Conservation (phyloP, 2,113 vertebrate genomes). For the Rhipidura dahli region DNA sequence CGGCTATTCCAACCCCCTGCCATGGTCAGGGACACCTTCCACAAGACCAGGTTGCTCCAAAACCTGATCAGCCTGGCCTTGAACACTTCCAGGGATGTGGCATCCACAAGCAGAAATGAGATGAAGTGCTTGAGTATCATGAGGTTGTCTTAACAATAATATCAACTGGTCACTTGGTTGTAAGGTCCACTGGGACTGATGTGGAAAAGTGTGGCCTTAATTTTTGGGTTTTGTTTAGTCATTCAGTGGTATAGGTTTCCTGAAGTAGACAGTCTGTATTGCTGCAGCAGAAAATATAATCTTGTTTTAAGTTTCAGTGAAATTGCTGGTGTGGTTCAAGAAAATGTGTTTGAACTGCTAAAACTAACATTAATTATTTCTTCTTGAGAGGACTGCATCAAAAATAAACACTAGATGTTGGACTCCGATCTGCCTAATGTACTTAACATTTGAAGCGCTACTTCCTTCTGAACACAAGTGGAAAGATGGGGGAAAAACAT, state of each 20-base stretch:
- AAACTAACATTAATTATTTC: background rate
- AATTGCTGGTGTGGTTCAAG: background rate
- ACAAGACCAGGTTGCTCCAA: background rate
- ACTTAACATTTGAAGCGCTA: background rate
- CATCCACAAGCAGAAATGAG: background rate
- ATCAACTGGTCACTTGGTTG: background rate
- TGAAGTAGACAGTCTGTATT: background rate
- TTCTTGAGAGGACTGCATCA: background rate
- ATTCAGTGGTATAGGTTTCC: background rate
- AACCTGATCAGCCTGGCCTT: background rate
- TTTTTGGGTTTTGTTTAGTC: background rate
- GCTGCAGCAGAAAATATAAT: background rate
- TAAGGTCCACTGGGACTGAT: background rate
- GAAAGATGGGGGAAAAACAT: background rate
- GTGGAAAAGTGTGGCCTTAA: background rate
- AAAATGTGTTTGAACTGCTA: background rate
- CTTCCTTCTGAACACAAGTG: background rate
- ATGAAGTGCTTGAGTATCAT: background rate
- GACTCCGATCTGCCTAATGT: background rate
- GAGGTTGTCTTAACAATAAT: background rate
- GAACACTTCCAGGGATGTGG: background rate
- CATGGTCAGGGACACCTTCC: background rate
- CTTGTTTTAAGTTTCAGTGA: background rate
- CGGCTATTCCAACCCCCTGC: background rate
- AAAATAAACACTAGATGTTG: background rate